Evolutionary conservation across 2,888 invertebrate species (phyloP).

Genomic region (Cotesia congregata): DNA sequence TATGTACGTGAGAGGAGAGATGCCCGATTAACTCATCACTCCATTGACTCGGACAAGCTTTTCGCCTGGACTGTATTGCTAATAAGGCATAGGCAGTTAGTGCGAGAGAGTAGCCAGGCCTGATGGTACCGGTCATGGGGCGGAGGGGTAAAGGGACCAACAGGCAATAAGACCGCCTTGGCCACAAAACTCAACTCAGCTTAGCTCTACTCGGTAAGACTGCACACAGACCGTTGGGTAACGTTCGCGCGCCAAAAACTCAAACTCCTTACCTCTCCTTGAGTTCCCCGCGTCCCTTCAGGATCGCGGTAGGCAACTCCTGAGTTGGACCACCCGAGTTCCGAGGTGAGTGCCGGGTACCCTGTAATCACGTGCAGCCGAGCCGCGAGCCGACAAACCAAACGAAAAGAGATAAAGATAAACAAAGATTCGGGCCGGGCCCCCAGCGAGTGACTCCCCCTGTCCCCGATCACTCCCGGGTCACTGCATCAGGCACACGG

Average conservation of each 20-base stretch:
- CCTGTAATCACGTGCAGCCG: constrained; percentile 69
- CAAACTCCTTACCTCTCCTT: background rate
- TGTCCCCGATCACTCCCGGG: constrained; percentile 5
- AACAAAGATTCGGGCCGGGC: constrained; percentile 64
- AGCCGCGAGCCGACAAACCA: constrained; percentile 70
- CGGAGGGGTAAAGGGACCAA: constrained; percentile 8
- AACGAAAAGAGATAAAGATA: constrained; percentile 70
- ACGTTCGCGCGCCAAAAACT: constrained; percentile 34
- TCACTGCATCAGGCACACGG: constrained; percentile 23
- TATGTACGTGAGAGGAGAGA: constrained; percentile 20
- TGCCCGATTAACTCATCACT: constrained; percentile 63
- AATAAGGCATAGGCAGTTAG: constrained; percentile 69
- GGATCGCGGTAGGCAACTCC: constrained; percentile 42
- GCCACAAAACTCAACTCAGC: constrained; percentile 2
- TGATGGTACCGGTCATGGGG: background rate
- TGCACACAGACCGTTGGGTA: constrained; percentile 21
- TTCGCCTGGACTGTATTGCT: constrained; percentile 68
- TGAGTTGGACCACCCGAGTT: constrained; percentile 67
- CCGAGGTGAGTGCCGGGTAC: constrained; percentile 70
- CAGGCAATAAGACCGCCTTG: background rate
- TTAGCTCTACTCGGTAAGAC: constrained; percentile 8
- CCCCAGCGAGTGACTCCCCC: background rate
- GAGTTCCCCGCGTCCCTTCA: constrained; percentile 17
- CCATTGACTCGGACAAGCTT: constrained; percentile 59
- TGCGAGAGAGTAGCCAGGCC: constrained; percentile 37